Base-by-base conservation (phyloP, 2,797 vertebrate genomes). In the Acanthurus lineatus region DNA sequence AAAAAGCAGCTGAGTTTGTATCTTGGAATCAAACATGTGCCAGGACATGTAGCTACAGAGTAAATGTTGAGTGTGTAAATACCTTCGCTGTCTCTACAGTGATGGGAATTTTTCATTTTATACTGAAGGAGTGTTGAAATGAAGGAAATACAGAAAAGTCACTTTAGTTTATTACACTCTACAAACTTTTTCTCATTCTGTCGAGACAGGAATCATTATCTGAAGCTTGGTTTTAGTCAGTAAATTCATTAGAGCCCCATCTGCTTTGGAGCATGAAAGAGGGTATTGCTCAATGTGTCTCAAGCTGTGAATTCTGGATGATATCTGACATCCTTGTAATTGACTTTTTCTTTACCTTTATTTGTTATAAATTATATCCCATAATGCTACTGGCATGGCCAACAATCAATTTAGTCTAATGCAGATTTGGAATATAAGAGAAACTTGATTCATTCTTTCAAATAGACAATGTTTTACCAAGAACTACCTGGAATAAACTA, bases 1-100 rank as follows among this genome's bases (percentile, higher is more conserved):
- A 56, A 66, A 70, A 75, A 83, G 25, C 59, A 71, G 73, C 82
- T 71, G 79, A 83, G 65, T 47, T 42, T 65, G 52, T 56, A 32
- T 15, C n/a, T n/a, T 75, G 44, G 40, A 45, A 11, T 0, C 20
- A 52, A 84, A 74, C 40, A 40, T 58, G 57, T 40, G 58, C 16
- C 32, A 25, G 68, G 69, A 73, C 88, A 62, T 80, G 86, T 76
- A 61, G 65, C 40, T 38, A 72, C 79, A 84, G 28, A 69, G 58
- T 71, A 25, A 72, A 62, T 28, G 28, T 3, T 7, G 44, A 56
- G 32, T 62, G 28, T 65, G 47, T 22, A 20, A 65, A 63, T 61
- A 51, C 40, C 1, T 66, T 20, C 35, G 25, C 14, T 35, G 35
- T 68, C 47, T 40, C 6, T 6, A 14, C 5, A 17, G 16, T 52